Evolutionary conservation across 2,888 invertebrate species (phyloP), one percentile per base, ranked within the genome.

Genomic region (Julus scandinavius): DNA sequence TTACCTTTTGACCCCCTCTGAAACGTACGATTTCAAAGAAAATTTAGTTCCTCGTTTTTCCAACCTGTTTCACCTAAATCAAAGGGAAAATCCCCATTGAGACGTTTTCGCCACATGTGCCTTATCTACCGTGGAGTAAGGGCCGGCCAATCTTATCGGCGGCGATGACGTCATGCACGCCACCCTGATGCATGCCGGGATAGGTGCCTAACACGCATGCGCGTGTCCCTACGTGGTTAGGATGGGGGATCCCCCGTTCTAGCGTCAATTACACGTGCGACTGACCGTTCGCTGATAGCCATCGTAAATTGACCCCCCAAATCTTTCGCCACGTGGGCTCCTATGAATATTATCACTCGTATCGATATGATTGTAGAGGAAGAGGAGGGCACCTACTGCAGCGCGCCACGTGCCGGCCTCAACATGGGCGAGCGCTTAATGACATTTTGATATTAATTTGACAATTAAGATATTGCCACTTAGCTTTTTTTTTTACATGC

Each of bases 361-460:
- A 85, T 85, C 85, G 85, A 85, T 85, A 85, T 45, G 9, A 17
- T 20, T 85, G 85, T 38, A 13, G 80, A 80, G 38, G 80, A 80
- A 38, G 80, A 80, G 80, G 80, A 38, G 38, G 80, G 38, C 80
- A 50, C 85, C 85, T 85, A 45, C 85, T 85, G 85, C 50, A 50
- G 50, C 45, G 85, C 50, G 85, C 85, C 85, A 85, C 45, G 50
- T 50, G 50, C 45, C 85, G 11, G 20, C 85, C n/a, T 50, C 85
- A 50, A 85, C 85, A 85, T 85, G 50, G 45, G 85, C 85, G 45
- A 50, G 85, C 50, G 45, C 50, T 40, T 85, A 85, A 85, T 85
- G 85, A 85, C 85, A 85, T 85, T 85, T 85, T 85, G 85, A 85
- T 85, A 85, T 85, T 85, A 85, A 85, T 49, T 85, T 45, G 85